Evolutionary conservation across 2,113 vertebrate genomes (phyloP), one percentile per base, ranked within the genome.

Genomic region (Notiomystis cincta): DNA sequence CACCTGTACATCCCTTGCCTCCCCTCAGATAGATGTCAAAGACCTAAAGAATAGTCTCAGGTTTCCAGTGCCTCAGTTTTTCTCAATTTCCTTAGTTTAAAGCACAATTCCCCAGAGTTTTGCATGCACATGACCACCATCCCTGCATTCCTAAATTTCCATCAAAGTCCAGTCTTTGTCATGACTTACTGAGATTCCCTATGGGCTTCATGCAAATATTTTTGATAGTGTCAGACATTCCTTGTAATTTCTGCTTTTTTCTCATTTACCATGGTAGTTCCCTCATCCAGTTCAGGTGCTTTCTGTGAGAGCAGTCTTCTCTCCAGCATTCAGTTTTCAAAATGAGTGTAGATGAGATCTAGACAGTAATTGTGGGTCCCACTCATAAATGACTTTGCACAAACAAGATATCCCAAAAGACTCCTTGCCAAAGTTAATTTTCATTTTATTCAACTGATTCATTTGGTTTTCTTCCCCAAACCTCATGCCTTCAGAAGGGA

Each of bases 101-200:
- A 85, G 31, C 6, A 31, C 61, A 60, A 57, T 82, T 85, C 53
- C 31, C 31, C 2, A 3, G 42, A 70, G 37, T 71, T 25, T 16
- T 75, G 17, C 8, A 2, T 21, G 44, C 30, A 51, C 5, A 1
- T 15, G 9, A 27, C 42, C 4, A 1, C 35, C 21, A 5, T 58
- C 42, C 61, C 67, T 83, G 47, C 20, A 15, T 65, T 61, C 4
- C 51, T 24, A 60, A 42, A 37, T 33, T 69, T 65, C 35, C 42
- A 4, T 61, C 57, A 71, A 75, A 79, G 45, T 44, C 3, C 40
- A 60, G 20, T 21, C 24, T 80, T 87, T 81, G n/a, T 57, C n/a
- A 9, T 4, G 1, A 33, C 31, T 79, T 83, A 21, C 17, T 71
- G 61, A 51, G 37, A 54, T 61, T 85, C 54, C 38, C 44, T 79